phyloP scores from a whole-genome alignment of 37 sponge, comb jelly and placozoan species.

The Aphrocallistes beatrix region DNA sequence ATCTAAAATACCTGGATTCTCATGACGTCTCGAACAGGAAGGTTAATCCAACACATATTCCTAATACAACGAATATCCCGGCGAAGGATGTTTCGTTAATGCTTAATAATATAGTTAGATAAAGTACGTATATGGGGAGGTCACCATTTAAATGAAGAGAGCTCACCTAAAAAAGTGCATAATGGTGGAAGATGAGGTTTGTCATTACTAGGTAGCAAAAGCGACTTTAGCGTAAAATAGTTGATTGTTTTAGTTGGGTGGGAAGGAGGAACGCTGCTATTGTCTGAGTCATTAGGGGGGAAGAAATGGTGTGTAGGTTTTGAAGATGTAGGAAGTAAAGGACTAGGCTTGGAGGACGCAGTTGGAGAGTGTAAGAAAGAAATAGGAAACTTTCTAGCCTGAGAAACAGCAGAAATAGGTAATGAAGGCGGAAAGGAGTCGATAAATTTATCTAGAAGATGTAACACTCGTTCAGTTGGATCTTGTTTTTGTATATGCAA shows the following conservation, averaged over 20 bases:
- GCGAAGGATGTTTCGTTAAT: too few relatives aligned
- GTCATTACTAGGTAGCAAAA: neutral
- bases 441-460: neutral
- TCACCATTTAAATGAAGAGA: too few relatives aligned
- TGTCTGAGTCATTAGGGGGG: neutral
- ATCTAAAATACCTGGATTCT: too few relatives aligned
- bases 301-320: neutral
- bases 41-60: too few relatives aligned
- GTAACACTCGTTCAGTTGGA: neutral
- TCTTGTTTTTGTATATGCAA: neutral
- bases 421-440: neutral
- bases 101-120: too few relatives aligned
- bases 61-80: too few relatives aligned
- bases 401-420: neutral
- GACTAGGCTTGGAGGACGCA: neutral
- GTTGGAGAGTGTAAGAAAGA: neutral
- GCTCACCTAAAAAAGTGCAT: neutral
- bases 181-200: neutral
- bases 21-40: too few relatives aligned
- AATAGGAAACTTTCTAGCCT: neutral
- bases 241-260: neutral
- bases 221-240: neutral
- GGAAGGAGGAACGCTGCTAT: neutral
- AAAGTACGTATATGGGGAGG: too few relatives aligned
- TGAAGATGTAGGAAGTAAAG: neutral